Conservation (phyloP, 37 sponge, comb jelly and placozoan genomes). For the Ianthella basta region DNA sequence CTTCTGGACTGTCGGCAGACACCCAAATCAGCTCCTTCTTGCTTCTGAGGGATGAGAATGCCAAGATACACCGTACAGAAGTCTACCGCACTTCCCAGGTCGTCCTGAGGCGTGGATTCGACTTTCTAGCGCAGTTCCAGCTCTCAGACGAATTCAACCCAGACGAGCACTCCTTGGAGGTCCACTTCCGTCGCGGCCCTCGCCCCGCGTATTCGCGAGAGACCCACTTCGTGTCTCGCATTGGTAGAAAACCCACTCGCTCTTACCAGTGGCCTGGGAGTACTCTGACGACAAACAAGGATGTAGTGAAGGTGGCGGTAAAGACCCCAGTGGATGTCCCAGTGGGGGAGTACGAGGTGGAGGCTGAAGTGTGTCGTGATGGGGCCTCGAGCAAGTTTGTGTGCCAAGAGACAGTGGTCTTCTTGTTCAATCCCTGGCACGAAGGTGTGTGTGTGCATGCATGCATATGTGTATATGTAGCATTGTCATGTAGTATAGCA, state of each 20-base stretch:
- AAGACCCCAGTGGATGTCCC: constrained; percentile 6
- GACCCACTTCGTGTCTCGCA: constrained; percentile 5
- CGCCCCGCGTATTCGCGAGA: neutral
- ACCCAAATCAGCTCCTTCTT: neutral
- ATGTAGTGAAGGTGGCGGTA: neutral
- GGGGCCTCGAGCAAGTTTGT: neutral
- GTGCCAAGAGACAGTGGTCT: neutral
- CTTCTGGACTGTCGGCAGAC: too few species aligned
- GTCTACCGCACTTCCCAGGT: neutral
- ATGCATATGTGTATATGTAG: constrained; percentile 15
- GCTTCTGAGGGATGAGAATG: neutral
- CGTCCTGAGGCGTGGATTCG: constrained; percentile 17
- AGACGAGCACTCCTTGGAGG: neutral
- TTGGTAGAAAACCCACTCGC: neutral
- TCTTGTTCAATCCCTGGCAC: constrained; percentile 30
- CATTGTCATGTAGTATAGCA: too few species aligned
- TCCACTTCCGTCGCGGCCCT: neutral
- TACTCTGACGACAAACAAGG: neutral
- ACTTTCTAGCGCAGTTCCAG: neutral
- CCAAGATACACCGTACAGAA: neutral
- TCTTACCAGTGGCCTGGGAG: neutral
- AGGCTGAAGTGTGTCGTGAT: neutral
- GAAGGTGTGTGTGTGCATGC: constrained; percentile 43
- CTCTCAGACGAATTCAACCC: constrained; percentile 10
- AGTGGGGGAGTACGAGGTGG: neutral